Evolutionary conservation across 37 sponge, comb jelly and placozoan genomes (phyloP), one percentile per base, ranked within the genome.

Genomic region (Theonella swinhoei): DNA sequence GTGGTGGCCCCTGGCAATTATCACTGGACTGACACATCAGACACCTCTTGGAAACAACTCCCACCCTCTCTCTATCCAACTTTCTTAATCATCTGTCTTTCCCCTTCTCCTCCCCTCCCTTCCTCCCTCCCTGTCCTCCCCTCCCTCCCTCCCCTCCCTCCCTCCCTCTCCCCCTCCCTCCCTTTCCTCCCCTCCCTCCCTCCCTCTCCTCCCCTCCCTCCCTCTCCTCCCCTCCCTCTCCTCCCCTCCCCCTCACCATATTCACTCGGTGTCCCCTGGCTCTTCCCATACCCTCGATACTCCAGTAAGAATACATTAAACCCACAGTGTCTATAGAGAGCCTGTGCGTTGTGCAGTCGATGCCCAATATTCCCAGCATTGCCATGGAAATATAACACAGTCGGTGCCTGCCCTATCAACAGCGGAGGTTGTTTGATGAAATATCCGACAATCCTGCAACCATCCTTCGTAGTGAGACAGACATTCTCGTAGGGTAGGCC

Each of bases 341-440:
- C 95, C 75, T 96, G 96, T 20, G 95, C 99, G 77, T 96, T 96
- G 77, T 90, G 93, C 76, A 99, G 70, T n/a, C 99, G 76, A 74
- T 99, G 99, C 20, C 99, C 99, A 66, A 99, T 96, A 38, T 99
- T 99, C 22, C 99, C 93, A 34, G 99, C 99, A 71, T 99, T 99
- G 36, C 99, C 99, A 42, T 99, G 99, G 41, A 99, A 87, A 59
- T 91, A 94, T 38, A 99, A 64, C 33, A 99, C 38, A 8, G 99
- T 96, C 2, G 95, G 97, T 23, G 89, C 91, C 28, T 70, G 62
- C 17, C 76, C 54, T 23, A 90, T 25, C 78, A 68, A 37, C 19
- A 87, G 74, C 0, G 88, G 76, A 0, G 99, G 89, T 80, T 95
- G 96, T 62, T 93, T 91, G 68, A 99, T 96, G 83, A 99, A 99